Evolutionary conservation across 2,113 vertebrate genomes (phyloP), one percentile per base, ranked within the genome.

Genomic region (Anas platyrhynchos): DNA sequence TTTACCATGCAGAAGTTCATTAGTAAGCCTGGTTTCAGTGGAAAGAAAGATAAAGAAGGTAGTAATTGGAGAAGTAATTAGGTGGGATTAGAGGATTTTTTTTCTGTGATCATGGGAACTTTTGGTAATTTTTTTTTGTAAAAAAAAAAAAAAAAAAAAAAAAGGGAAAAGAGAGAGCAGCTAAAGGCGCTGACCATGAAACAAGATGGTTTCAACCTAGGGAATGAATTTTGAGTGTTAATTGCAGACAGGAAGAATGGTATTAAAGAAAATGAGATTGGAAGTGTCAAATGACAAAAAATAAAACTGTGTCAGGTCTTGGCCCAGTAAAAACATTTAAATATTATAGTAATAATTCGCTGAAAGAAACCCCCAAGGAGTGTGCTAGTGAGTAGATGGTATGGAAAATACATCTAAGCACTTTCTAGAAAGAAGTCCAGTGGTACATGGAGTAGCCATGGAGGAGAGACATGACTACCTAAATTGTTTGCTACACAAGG

Each of bases 391-490:
- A 84, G 32, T 59, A 61, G 11, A 15, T 55, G 16, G 8, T 55
- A n/a, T 54, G 31, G 68, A 84, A 69, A 79, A 63, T 27, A 14
- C 25, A 31, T 26, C 8, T 34, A 65, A 52, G 29, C 11, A 13
- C 26, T 50, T 76, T 36, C 0, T 67, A 73, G 34, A 58, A 78
- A 63, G 55, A 58, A 38, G 29, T 71, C 62, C 12, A 52, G 36
- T 52, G 13, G 44, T 25, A 25, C 1, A 2, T 41, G 21, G 5
- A 48, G 9, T 14, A 55, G 52, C 26, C 13, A 4, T 0, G 3
- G 34, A 18, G 36, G 56, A 41, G 82, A 71, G 17, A 16, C 44
- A 4, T 20, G 38, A 11, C 29, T 25, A 11, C 50, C 25, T 36
- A 34, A 59, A 41, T 46, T 55, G 44, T 32, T 34, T 48, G 18